Conservation (phyloP, 2,888 invertebrate genomes). For the Pollenia labialis region DNA sequence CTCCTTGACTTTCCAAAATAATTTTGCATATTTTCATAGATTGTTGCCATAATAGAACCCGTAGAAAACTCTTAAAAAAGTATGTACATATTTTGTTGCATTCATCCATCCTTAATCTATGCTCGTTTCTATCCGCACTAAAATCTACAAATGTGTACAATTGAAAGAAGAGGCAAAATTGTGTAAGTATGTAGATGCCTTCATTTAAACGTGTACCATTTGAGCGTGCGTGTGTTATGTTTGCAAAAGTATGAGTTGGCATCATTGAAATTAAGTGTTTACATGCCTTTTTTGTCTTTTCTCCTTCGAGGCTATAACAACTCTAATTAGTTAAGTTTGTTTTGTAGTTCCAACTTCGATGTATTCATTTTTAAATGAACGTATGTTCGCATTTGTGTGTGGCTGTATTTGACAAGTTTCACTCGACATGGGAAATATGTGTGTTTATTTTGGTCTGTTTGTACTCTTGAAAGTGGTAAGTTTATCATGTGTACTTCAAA, state of each 20-base stretch:
- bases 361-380: neutral
- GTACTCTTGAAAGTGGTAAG: slow-evolving; percentile 4
- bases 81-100: slow-evolving; percentile 36
- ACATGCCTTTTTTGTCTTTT: slow-evolving; percentile 69
- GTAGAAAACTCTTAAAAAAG: slow-evolving; percentile 31
- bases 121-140: slow-evolving; percentile 21
- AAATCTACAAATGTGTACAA: slow-evolving; percentile 11
- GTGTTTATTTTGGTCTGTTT: slow-evolving; percentile 18
- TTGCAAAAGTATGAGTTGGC: slow-evolving; percentile 47
- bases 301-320: slow-evolving; percentile 66
- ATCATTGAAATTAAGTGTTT: slow-evolving; percentile 69
- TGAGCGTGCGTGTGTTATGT: slow-evolving; percentile 27
- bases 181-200: neutral
- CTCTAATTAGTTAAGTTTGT: slow-evolving; percentile 73
- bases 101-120: slow-evolving; percentile 55
- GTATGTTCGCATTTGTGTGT: neutral
- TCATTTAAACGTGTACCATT: neutral
- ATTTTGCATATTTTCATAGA: neutral
- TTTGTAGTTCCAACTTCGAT: slow-evolving; percentile 58
- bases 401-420: slow-evolving; percentile 41
- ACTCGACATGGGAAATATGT: slow-evolving; percentile 5
- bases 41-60: slow-evolving; percentile 31
- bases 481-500: slow-evolving; percentile 38
- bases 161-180: slow-evolving; percentile 7
- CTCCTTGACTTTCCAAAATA: neutral